Percentiles rank a stretch among this genome's conserved stretches.
Conservation (phyloP, 2,113 vertebrate species). For the Sorex araneus region DNA sequence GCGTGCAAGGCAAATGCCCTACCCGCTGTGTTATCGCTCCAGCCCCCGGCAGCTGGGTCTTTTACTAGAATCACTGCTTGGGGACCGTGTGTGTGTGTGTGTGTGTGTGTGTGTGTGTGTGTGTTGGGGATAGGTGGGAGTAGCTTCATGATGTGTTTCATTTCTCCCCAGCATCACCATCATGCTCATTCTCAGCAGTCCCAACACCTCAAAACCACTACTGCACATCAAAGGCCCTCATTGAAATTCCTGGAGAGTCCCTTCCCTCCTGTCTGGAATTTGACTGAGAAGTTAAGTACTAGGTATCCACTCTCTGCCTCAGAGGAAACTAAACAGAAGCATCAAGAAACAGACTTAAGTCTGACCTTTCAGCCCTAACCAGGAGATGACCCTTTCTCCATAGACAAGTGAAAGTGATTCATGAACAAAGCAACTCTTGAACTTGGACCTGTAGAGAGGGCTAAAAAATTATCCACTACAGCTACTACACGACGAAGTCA, state of each 20-base stretch:
- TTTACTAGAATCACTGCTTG: not conserved
- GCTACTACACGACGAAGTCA: not conserved
- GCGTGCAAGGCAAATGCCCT: no score
- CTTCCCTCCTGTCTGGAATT: not conserved
- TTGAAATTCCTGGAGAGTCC: not conserved
- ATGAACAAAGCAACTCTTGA: conserved; percentile 8
- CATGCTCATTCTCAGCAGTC: not conserved
- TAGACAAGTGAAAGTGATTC: not conserved
- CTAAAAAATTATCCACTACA: not conserved
- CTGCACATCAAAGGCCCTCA: not conserved
- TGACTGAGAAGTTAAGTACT: not conserved
- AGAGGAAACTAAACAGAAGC: not conserved
- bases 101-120: no score
- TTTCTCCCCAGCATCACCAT: not conserved
- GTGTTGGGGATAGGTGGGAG: no score
- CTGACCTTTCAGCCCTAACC: not conserved
- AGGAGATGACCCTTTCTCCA: not conserved
- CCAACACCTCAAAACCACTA: not conserved
- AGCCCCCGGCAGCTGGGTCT: not conserved
- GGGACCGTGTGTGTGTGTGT: no score
- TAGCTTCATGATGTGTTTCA: not conserved
- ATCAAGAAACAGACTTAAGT: not conserved
- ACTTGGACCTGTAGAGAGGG: not conserved
- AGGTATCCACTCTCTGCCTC: not conserved
- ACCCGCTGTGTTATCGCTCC: no score